Conservation (phyloP, 2,888 invertebrate genomes). For the Plebejus anna region DNA sequence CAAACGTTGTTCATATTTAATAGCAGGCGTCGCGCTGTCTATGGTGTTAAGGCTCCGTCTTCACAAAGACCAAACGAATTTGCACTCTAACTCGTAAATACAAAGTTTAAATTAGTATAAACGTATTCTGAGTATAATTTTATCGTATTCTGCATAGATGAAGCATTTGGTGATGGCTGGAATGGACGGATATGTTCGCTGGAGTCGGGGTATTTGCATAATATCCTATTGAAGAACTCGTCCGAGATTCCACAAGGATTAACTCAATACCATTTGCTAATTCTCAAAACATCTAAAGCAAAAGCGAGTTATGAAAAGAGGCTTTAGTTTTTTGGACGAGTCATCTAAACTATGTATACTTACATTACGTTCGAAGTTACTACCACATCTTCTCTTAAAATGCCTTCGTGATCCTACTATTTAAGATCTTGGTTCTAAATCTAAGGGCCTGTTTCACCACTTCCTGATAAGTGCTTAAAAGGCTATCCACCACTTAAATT, state of each 20-base stretch:
- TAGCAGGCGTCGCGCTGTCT: slow-evolving; percentile 51
- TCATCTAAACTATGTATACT: too few species aligned
- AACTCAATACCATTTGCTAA: neutral
- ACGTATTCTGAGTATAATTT: slow-evolving; percentile 39
- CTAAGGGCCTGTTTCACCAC: too few species aligned
- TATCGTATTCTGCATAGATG: slow-evolving; percentile 43
- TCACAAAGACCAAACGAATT: slow-evolving; percentile 31
- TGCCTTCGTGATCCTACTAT: too few species aligned
- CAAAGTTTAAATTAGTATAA: slow-evolving; percentile 35
- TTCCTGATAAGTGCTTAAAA: too few species aligned
- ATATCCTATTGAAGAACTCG: slow-evolving; percentile 49
- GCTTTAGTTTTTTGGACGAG: too few species aligned
- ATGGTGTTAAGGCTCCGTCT: slow-evolving; percentile 40
- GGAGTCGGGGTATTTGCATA: slow-evolving; percentile 52
- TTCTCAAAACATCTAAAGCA: neutral
- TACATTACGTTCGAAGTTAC: too few species aligned
- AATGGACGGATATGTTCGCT: slow-evolving; percentile 57
- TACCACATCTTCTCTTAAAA: too few species aligned
- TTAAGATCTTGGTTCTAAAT: too few species aligned
- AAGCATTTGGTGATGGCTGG: slow-evolving; percentile 48
- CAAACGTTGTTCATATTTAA: slow-evolving; percentile 32
- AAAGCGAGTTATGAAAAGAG: too few species aligned
- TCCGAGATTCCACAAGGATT: slow-evolving; percentile 32
- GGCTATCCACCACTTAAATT: too few species aligned
- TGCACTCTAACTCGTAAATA: slow-evolving; percentile 32